Percentiles rank a stretch among this genome's conserved stretches.
Evolutionary conservation across 2,888 invertebrate genomes (phyloP).

Genomic region (Gryllus longicercus): DNA sequence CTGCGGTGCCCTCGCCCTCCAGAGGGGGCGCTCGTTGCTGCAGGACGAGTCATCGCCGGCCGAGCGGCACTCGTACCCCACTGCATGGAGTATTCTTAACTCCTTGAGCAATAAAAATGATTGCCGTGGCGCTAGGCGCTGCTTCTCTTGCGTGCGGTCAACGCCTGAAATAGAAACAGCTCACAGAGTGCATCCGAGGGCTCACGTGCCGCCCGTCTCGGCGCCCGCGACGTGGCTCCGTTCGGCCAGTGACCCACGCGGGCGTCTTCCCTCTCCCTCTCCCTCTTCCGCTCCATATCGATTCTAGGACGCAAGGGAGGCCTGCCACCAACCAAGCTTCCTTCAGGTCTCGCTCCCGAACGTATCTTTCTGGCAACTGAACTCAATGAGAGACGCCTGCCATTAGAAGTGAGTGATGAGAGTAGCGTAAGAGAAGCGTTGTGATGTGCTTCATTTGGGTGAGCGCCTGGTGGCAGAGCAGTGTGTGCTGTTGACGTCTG

Average conservation of each 20-base stretch:
- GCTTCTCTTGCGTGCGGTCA: conserved; percentile 5
- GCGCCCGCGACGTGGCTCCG: background rate
- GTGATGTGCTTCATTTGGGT: too few relatives aligned
- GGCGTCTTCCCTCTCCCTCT: background rate
- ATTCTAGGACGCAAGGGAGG: background rate
- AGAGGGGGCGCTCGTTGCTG: too few relatives aligned
- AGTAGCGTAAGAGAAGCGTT: too few relatives aligned
- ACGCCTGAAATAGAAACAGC: background rate
- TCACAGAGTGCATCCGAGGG: background rate
- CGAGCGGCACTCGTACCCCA: background rate
- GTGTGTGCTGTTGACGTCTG: too few relatives aligned
- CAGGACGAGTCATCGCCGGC: too few relatives aligned
- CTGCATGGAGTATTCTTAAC: background rate
- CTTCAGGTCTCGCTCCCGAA: too few relatives aligned
- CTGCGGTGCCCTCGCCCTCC: too few relatives aligned
- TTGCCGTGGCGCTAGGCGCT: background rate
- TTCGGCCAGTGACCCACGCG: conserved; percentile 1
- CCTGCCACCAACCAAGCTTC: too few relatives aligned
- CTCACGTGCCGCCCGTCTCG: background rate
- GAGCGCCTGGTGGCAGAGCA: too few relatives aligned
- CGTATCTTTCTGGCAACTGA: too few relatives aligned
- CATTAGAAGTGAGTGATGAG: too few relatives aligned
- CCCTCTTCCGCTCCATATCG: background rate
- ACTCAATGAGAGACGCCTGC: too few relatives aligned
- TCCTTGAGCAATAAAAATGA: background rate